phyloP scores from a whole-genome alignment of 2,888 invertebrate species.

The Ommatoiulus sabulosus region DNA sequence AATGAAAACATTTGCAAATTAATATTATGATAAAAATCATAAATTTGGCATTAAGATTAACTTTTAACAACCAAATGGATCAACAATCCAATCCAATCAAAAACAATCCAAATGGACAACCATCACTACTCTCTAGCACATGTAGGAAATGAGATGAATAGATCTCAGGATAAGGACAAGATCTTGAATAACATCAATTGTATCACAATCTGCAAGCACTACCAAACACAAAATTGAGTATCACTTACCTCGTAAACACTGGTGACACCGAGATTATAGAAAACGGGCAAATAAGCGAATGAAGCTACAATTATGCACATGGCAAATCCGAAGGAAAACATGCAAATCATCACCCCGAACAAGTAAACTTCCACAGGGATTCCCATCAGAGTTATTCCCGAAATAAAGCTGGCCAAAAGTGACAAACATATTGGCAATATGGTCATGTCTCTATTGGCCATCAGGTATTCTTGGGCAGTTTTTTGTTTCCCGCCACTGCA shows the following conservation, averaged over 20 bases:
- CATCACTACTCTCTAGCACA: too few relatives aligned
- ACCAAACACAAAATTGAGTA: too few relatives aligned
- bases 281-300: conserved; percentile 85
- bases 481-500: conserved; percentile 73
- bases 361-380: conserved; percentile 93
- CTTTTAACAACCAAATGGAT: too few relatives aligned
- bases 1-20: too few relatives aligned
- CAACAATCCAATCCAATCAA: too few relatives aligned
- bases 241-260: conserved; percentile 83
- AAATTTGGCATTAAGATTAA: too few relatives aligned
- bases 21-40: too few relatives aligned
- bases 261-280: conserved; percentile 83
- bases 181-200: too few relatives aligned
- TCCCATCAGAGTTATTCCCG: conserved; percentile 89
- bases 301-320: conserved; percentile 69
- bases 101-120: too few relatives aligned
- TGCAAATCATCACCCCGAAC: conserved; percentile 72
- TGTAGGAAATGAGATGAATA: too few relatives aligned
- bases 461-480: conserved; percentile 80
- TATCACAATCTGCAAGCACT: too few relatives aligned
- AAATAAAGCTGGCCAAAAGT: conserved; percentile 89
- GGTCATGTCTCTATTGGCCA: conserved; percentile 85
- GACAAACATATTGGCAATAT: conserved; percentile 91
- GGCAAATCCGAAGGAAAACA: conserved; percentile 53
- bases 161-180: too few relatives aligned